Evolutionary conservation across 2,113 vertebrate species (phyloP).

Genomic region (Zosterops lateralis): DNA sequence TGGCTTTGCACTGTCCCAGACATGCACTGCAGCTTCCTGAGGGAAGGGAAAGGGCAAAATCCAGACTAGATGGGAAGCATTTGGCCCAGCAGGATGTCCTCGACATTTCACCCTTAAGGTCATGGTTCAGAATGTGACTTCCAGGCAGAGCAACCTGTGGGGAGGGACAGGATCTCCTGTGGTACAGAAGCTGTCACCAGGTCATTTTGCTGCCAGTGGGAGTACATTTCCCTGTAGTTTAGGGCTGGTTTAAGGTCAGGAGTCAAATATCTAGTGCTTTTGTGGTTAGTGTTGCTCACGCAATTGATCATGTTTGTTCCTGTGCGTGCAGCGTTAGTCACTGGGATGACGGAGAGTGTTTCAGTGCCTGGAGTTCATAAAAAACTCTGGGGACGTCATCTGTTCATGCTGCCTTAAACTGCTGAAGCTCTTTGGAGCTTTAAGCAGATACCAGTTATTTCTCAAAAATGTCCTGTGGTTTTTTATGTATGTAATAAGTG

Average conservation of each 20-base stretch:
- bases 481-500: not conserved
- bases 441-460: not conserved
- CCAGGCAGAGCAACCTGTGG: conserved; percentile 37
- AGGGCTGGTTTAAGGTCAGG: conserved; percentile 55
- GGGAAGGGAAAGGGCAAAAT: conserved; percentile 62
- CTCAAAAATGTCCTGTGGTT: not conserved
- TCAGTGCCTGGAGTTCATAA: not conserved
- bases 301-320: conserved; percentile 60
- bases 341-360: not conserved
- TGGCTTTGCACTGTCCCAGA: not conserved
- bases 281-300: conserved; percentile 47
- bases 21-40: conserved; percentile 58
- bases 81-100: conserved; percentile 62
- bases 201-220: conserved; percentile 63
- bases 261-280: conserved; percentile 67
- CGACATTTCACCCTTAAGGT: conserved; percentile 48
- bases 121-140: conserved; percentile 63
- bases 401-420: not conserved
- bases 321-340: conserved; percentile 6
- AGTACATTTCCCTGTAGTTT: conserved; percentile 57
- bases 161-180: conserved; percentile 64
- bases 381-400: not conserved
- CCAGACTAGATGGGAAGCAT: conserved; percentile 54
- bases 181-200: conserved; percentile 70
- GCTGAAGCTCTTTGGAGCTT: not conserved